Evolutionary conservation across 1,140 invertebrate species (phyloP), one percentile per base, ranked within the genome.

Genomic region (Belonocnema kinseyi): DNA sequence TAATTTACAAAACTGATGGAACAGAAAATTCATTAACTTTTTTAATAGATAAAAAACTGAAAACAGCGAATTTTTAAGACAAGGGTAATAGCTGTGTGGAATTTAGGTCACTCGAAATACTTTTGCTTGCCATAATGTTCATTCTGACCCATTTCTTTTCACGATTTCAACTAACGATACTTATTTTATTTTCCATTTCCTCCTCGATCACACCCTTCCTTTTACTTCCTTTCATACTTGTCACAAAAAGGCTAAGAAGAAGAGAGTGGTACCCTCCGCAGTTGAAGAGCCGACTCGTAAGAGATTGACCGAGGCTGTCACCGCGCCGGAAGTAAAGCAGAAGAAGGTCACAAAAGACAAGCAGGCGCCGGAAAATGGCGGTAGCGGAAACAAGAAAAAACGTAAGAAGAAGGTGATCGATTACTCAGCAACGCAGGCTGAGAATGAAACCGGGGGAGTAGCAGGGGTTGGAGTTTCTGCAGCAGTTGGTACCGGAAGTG

Each of bases 381-480:
- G 72, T 51, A 75, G 72, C 8, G 80, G 75, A 50, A 85, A 82
- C 71, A 91, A 93, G 83, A 90, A 93, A 84, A 88, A 90, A 46
- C 85, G 88, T 0, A 92, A 93, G 87, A 92, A 92, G 78, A 96
- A 96, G 88, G 95, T 96, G 2, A 96, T 97, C 74, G 95, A 96
- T 86, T 96, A 97, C 81, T 95, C 94, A 75, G 93, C 93, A 0
- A 91, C 93, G 53, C 94, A 95, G 81, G 91, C 93, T 71, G 94
- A 95, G 77, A 90, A 89, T 6, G 89, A 91, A 2, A 58, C 33
- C 33, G 72, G 75, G 54, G 77, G 78, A 4, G 56, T 70, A 70
- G 54, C 26, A 21, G 26, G 73, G 16, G 72, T 73, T 26, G 79
- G 84, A 66, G 6, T 76, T 53, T 6, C 74, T 46, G 61, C 50